Conservation (phyloP, 2,113 vertebrate genomes). For the Sinocyclocheilus rhinocerous region DNA sequence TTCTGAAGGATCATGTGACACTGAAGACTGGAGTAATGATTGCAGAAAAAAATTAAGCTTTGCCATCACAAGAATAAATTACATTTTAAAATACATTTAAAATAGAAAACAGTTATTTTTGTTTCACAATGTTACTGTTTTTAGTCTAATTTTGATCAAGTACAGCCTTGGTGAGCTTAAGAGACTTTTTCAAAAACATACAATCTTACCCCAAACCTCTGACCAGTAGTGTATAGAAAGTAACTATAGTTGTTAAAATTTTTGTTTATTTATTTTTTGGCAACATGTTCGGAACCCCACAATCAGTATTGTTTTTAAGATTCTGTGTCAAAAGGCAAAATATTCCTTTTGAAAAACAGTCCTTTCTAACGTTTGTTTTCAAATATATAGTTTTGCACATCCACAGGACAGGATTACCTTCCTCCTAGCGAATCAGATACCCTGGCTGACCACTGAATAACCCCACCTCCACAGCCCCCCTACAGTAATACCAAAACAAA, state of each 20-base stretch:
- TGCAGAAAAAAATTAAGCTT: not conserved
- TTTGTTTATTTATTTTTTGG: not conserved
- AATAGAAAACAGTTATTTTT: not conserved
- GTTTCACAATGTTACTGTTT: not conserved
- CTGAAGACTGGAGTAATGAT: not conserved
- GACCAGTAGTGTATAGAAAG: no score
- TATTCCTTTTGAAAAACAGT: not conserved
- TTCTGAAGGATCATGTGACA: not conserved
- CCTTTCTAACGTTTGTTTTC: not conserved
- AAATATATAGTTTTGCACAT: slow-evolving; percentile 11
- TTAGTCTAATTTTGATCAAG: not conserved
- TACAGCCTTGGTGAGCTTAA: not conserved
- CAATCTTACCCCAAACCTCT: no score
- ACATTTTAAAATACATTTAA: not conserved
- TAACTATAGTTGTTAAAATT: no score
- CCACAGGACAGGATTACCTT: slow-evolving; percentile 4
- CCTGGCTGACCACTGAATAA: slow-evolving; percentile 39
- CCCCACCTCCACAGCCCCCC: slow-evolving; percentile 10
- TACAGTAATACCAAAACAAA: slow-evolving; percentile 28
- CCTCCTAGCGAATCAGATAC: not conserved
- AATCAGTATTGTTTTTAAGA: not conserved
- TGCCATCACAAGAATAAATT: not conserved
- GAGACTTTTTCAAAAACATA: not conserved
- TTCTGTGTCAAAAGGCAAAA: not conserved
- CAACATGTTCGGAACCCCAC: not conserved